Evolutionary conservation across 2,797 vertebrate genomes (phyloP).

Genomic region (Argya squamiceps): DNA sequence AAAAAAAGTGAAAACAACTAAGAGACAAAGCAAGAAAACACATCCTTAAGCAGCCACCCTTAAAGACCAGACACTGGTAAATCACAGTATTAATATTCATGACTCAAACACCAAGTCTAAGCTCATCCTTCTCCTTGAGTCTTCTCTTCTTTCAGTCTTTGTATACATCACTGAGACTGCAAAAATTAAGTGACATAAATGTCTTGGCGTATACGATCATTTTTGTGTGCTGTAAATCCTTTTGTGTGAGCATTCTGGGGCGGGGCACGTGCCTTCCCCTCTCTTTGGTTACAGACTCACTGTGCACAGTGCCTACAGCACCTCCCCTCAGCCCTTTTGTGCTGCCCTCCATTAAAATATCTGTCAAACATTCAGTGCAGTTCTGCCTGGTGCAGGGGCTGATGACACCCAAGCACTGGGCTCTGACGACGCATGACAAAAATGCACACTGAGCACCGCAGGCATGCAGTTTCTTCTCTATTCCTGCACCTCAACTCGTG

Average conservation of each 20-base stretch:
- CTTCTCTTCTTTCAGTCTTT: background rate
- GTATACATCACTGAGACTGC: background rate
- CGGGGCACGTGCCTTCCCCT: rapidly evolving
- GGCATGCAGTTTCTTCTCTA: background rate
- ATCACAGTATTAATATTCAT: background rate
- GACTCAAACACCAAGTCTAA: background rate
- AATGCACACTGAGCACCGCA: background rate
- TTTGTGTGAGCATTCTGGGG: background rate
- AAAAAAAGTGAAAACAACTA: background rate
- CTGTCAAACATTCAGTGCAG: background rate
- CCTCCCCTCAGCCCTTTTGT: background rate
- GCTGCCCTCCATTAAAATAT: background rate
- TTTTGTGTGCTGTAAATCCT: background rate
- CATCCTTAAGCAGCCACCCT: background rate
- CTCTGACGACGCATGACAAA: background rate
- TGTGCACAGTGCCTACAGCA: background rate
- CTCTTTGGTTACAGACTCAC: background rate
- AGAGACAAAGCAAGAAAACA: background rate
- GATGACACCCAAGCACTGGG: background rate
- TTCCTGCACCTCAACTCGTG: rapidly evolving
- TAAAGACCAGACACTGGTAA: background rate
- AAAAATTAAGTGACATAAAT: background rate
- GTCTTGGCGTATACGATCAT: background rate
- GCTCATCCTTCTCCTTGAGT: background rate
- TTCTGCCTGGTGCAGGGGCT: background rate